Conservation (phyloP, 2,113 vertebrate species). For the Perca schrenkii region DNA sequence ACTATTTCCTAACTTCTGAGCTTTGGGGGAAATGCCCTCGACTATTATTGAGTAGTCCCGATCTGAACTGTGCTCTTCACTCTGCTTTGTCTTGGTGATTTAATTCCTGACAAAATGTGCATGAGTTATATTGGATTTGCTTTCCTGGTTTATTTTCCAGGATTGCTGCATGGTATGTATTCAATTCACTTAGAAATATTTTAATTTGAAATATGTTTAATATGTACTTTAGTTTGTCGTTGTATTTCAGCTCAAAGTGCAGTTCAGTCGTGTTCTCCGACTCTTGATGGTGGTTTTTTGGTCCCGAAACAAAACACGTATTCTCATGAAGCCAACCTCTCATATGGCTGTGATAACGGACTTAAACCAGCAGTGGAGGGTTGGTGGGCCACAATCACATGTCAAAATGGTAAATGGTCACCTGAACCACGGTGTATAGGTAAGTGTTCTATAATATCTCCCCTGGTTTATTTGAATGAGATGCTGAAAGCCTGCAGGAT, state of each 20-base stretch:
- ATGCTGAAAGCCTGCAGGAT: no score
- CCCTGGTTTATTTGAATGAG: not conserved
- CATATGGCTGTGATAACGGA: conserved; percentile 44
- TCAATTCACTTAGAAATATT: not conserved
- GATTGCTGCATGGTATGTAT: conserved; percentile 30
- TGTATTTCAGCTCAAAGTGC: conserved; percentile 16
- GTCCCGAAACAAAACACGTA: not conserved
- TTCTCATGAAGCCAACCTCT: no score
- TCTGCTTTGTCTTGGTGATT: conserved; percentile 1
- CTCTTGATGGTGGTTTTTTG: not conserved
- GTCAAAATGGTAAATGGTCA: conserved; percentile 52
- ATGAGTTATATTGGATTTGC: conserved; percentile 20
- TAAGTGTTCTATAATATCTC: conserved; percentile 21
- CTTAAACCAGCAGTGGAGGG: conserved; percentile 44
- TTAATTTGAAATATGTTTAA: no score
- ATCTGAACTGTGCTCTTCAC: not conserved
- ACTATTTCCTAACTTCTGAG: conserved; percentile 27
- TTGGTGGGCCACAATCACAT: conserved; percentile 67
- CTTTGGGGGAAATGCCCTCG: not conserved
- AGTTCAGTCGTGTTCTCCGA: conserved; percentile 16
- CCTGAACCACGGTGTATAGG: conserved; percentile 56
- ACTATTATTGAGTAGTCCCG: conserved; percentile 43
- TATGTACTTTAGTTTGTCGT: not conserved
- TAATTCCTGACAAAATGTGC: conserved; percentile 39
- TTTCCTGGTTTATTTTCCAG: conserved; percentile 49